A percentile compares a stretch with the other conserved stretches of the same genome.
phyloP scores from a whole-genome alignment of 2,888 invertebrate genomes.

The Schizaphis graminum region DNA sequence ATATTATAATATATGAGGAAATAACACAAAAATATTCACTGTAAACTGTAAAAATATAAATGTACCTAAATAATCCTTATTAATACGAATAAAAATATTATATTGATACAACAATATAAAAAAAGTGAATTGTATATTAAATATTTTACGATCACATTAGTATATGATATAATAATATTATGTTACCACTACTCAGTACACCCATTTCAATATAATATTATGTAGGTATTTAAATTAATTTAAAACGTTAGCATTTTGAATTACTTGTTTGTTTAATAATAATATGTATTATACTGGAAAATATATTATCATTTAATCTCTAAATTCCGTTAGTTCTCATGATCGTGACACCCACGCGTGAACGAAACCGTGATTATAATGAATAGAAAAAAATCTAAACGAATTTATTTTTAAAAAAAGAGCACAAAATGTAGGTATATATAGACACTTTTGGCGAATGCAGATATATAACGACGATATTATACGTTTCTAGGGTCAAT shows the following conservation, averaged over 20 bases:
- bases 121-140: not conserved
- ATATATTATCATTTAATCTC: slow-evolving; percentile 32
- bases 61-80: not conserved
- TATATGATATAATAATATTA: not conserved
- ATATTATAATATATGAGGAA: not conserved
- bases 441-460: slow-evolving; percentile 1
- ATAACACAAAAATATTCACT: not conserved
- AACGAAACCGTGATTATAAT: slow-evolving; percentile 34
- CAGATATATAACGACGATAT: slow-evolving; percentile 13
- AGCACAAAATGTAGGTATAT: slow-evolving; percentile 1
- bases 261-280: slow-evolving; percentile 24
- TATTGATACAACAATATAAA: not conserved
- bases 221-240: slow-evolving; percentile 7
- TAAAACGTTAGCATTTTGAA: slow-evolving; percentile 15
- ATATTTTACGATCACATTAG: not conserved
- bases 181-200: not conserved
- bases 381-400: slow-evolving; percentile 9
- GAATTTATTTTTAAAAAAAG: slow-evolving; percentile 29
- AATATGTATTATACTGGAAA: slow-evolving; percentile 14
- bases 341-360: slow-evolving; percentile 56
- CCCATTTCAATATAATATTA: not conserved
- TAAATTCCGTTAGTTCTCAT: slow-evolving; percentile 26
- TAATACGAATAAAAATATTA: not conserved
- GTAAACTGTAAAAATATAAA: not conserved
- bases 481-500: slow-evolving; percentile 31